These are phyloP conservation scores for Esox niger DNA, from an alignment of 2,113 vertebrate species.

Conservation along the genomic window DNA sequence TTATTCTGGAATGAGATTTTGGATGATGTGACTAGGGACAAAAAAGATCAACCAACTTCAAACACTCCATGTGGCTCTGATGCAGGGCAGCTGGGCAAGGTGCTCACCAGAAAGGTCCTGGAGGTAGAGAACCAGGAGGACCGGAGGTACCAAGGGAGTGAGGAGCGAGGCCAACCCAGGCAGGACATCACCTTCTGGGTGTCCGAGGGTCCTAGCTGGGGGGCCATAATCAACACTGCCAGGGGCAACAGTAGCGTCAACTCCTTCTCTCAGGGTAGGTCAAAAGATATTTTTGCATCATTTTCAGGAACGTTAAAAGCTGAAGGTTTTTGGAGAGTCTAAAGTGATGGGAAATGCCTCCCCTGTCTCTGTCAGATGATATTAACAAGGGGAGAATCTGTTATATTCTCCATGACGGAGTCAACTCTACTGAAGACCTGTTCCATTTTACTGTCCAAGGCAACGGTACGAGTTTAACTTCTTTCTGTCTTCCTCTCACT, in stretches of 20 bases:
- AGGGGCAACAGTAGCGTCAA: constrained; percentile 87
- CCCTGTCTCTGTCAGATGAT: background rate
- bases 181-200: constrained; percentile 79
- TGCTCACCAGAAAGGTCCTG: constrained; percentile 87
- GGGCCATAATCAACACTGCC: constrained; percentile 85
- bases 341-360: background rate
- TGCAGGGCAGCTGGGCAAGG: constrained; percentile 83
- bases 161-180: background rate
- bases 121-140: constrained; percentile 84
- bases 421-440: background rate
- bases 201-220: constrained; percentile 77
- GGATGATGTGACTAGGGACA: too few species aligned
- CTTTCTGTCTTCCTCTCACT: background rate
- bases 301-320: background rate
- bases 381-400: background rate
- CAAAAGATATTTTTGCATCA: background rate
- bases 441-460: background rate
- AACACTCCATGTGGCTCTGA: constrained; percentile 23
- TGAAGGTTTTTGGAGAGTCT: too few species aligned
- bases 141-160: constrained; percentile 71
- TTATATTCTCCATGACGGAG: background rate
- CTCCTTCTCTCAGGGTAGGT: constrained; percentile 88
- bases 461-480: background rate
- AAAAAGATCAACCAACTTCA: too few species aligned
- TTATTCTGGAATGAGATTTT: too few species aligned